Conservation (phyloP, 2,888 invertebrate species). For the Pandemis heparana region DNA sequence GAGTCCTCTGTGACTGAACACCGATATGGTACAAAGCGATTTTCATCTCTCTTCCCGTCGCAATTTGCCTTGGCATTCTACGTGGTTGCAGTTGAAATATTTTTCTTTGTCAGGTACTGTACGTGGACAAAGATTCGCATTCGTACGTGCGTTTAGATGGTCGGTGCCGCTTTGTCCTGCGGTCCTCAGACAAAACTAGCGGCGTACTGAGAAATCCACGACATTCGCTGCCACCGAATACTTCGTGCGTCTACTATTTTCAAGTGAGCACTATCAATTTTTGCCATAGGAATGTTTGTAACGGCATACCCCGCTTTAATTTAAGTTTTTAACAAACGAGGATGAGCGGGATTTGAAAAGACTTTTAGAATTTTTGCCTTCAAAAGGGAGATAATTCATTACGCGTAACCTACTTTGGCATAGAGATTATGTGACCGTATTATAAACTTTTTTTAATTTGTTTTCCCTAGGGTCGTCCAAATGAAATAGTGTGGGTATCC, state of each 20-base stretch:
- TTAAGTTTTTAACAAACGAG: background rate
- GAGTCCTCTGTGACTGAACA: background rate
- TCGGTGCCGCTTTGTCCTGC: slow-evolving; percentile 91
- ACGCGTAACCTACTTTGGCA: slow-evolving; percentile 1
- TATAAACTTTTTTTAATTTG: no score
- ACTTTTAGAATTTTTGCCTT: background rate
- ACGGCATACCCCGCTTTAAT: background rate
- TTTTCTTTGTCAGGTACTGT: slow-evolving; percentile 85
- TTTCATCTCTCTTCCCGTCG: slow-evolving; percentile 15
- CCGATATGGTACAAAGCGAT: slow-evolving; percentile 12
- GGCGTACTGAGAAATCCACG: slow-evolving; percentile 91
- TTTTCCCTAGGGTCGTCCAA: slow-evolving; percentile 85
- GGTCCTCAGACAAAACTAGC: slow-evolving; percentile 90
- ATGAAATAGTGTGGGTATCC: slow-evolving; percentile 93
- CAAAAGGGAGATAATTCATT: background rate
- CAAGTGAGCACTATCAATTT: slow-evolving; percentile 66
- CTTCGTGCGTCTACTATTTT: slow-evolving; percentile 93
- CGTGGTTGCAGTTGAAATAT: slow-evolving; percentile 44
- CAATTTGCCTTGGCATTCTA: slow-evolving; percentile 27
- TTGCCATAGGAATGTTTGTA: background rate
- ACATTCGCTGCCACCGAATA: slow-evolving; percentile 92
- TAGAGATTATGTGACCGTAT: background rate
- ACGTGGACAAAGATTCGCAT: slow-evolving; percentile 91
- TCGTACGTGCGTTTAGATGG: slow-evolving; percentile 90
- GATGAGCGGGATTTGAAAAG: background rate